Evolutionary conservation across 2,113 vertebrate genomes (phyloP).

Genomic region (Isichthys henryi): DNA sequence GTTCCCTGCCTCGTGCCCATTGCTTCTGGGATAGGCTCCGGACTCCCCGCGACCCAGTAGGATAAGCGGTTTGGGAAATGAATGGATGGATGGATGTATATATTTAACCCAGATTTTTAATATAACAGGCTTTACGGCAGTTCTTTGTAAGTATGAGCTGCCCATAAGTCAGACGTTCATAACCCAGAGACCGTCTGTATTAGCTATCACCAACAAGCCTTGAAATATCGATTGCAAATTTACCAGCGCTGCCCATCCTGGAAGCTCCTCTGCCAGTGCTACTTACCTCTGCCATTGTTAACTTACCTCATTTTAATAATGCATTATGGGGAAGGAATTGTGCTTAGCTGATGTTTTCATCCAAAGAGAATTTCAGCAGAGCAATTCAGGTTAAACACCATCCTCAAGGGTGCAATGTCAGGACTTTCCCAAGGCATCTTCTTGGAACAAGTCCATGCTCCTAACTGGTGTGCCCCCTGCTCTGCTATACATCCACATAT

Average conservation of each 20-base stretch:
- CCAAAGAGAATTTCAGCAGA: not conserved
- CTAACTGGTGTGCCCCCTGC: not conserved
- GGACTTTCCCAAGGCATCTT: not conserved
- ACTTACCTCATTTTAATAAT: not conserved
- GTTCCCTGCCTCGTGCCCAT: too few relatives aligned
- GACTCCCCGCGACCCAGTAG: too few relatives aligned
- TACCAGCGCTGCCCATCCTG: not conserved
- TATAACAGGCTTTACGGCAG: too few relatives aligned
- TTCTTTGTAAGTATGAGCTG: not conserved
- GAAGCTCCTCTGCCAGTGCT: not conserved
- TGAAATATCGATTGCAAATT: not conserved
- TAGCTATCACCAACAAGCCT: not conserved
- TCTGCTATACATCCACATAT: not conserved
- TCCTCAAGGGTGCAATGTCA: not conserved
- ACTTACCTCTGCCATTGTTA: not conserved
- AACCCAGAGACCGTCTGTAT: not conserved
- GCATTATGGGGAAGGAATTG: not conserved
- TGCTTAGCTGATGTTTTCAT: not conserved
- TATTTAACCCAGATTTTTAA: too few relatives aligned
- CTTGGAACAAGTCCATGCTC: not conserved
- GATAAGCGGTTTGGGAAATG: too few relatives aligned
- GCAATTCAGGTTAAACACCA: not conserved
- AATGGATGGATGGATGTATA: too few relatives aligned
- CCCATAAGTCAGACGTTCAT: not conserved
- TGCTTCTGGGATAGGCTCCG: too few relatives aligned